Percentiles rank a stretch among this genome's conserved stretches.
phyloP scores from a whole-genome alignment of 2,888 invertebrate species.

The Heliconius sara region DNA sequence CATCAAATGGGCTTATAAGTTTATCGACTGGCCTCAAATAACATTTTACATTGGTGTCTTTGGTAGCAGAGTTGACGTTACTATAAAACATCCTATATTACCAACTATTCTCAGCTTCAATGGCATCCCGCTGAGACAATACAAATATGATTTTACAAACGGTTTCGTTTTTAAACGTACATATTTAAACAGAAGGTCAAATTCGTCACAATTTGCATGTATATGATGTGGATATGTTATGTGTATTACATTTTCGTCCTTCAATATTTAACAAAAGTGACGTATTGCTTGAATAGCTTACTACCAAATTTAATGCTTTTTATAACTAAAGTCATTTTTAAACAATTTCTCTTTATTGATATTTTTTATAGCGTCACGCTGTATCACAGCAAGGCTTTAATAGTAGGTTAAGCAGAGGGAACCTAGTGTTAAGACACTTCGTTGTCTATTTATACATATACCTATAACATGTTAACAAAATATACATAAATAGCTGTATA shows the following conservation, averaged over 20 bases:
- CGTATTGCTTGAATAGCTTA: background rate
- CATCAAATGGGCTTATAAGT: too few relatives aligned
- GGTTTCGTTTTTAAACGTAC: background rate
- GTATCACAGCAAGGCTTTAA: too few relatives aligned
- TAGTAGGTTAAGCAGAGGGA: too few relatives aligned
- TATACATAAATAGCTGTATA: too few relatives aligned
- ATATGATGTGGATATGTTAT: too few relatives aligned
- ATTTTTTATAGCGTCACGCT: too few relatives aligned
- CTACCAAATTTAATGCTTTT: background rate
- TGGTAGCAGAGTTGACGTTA: background rate
- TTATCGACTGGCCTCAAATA: background rate
- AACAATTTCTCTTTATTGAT: too few relatives aligned
- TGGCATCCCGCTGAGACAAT: background rate
- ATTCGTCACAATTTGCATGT: background rate
- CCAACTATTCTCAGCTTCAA: background rate
- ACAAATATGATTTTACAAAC: constrained; percentile 3
- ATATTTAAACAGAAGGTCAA: constrained; percentile 15
- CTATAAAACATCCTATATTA: background rate
- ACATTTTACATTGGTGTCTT: background rate
- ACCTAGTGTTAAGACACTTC: too few relatives aligned
- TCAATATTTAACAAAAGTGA: background rate
- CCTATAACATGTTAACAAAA: too few relatives aligned
- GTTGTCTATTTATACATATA: too few relatives aligned
- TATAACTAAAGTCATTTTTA: background rate
- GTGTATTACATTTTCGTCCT: background rate